Evolutionary conservation across 2,797 vertebrate species (phyloP).

Genomic region (Sphenopsis melanotis): DNA sequence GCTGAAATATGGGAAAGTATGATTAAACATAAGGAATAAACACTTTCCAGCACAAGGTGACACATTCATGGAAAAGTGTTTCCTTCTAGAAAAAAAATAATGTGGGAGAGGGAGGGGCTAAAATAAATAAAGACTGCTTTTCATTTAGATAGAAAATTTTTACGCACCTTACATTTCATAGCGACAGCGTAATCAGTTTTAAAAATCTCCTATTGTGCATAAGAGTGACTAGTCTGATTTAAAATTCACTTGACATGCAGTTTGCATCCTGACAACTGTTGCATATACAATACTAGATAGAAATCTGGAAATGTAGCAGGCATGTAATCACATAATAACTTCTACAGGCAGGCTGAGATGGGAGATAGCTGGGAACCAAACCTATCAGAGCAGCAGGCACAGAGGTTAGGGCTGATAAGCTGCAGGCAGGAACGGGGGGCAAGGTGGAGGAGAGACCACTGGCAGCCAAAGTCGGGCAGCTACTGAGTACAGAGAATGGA

Average conservation of each 20-base stretch:
- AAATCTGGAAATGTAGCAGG: neutral
- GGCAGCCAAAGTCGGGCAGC: neutral
- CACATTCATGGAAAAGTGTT: neutral
- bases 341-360: neutral
- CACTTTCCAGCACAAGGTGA: neutral
- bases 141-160: neutral
- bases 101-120: rapidly evolving
- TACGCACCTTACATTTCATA: neutral
- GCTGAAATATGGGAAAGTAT: neutral
- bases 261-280: neutral
- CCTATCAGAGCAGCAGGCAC: neutral
- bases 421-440: neutral
- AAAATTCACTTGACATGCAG: neutral
- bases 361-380: neutral
- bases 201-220: neutral
- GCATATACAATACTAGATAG: neutral
- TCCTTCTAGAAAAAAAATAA: neutral
- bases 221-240: neutral
- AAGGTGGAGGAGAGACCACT: neutral
- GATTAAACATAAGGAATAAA: neutral
- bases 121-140: neutral
- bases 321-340: neutral
- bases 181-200: neutral
- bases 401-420: neutral
- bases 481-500: neutral